Base-by-base conservation (phyloP, 2,888 invertebrate species). In the Panzeria rudis region DNA sequence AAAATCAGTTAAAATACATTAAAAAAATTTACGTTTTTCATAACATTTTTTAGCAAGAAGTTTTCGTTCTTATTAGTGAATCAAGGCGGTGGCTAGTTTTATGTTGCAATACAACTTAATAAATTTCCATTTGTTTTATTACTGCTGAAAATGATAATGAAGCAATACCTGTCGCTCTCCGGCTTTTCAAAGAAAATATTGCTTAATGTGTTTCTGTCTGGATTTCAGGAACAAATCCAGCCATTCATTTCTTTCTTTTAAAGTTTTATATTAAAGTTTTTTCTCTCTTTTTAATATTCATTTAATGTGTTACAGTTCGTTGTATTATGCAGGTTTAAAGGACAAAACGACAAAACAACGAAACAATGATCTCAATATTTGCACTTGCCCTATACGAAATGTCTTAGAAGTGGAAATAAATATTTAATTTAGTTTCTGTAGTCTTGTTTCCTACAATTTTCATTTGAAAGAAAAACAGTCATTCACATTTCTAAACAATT, bases 401-500 rank as follows among this genome's bases (percentile, higher is more conserved):
- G 38, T 69, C 38, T 69, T 5, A 69, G 50, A 54, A 69, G 54
- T 54, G 69, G n/a, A 62, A 47, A 80, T 80, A 72, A 80, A 80
- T 72, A 80, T 80, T 80, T 72, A 80, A 80, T 80, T 54, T 68
- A 23, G 35, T 52, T 68, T 54, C 25, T 15, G 23, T 29, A 54
- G 29, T 54, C 15, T 25, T 29, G 25, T 29, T 25, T 29, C 15
- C 54, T 6, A 23, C 13, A 54, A 11, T 54, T 25, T 54, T 54
- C 23, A 15, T 29, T 54, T 25, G 15, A 50, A 17, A 20, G 3
- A 23, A 23, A 52, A 23, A 52, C 17, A 47, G 7, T 52, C 50
- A 52, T 23, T 52, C 20, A 52, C 20, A 52, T 52, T 52, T 17
- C 9, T 20, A 50, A 50, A 20, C 17, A 2, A 8, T 17, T 20